Conservation (phyloP, 2,113 vertebrate genomes). For the Alethe diademata region DNA sequence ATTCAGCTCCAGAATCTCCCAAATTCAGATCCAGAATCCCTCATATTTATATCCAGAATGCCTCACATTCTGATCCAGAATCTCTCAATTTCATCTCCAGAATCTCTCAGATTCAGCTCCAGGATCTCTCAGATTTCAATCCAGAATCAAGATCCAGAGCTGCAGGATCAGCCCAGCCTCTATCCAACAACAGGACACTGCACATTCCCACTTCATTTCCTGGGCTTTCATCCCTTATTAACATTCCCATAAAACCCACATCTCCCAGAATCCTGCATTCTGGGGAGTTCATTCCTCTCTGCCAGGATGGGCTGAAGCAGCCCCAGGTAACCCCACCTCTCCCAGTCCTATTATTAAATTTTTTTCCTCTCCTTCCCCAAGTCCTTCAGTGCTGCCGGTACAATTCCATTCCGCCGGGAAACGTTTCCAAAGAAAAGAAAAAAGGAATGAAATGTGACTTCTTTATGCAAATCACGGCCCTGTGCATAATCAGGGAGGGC, state of each 20-base stretch:
- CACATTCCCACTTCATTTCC: background rate
- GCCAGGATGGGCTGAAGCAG: background rate
- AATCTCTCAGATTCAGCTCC: background rate
- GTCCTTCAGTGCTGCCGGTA: background rate
- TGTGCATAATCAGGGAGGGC: background rate
- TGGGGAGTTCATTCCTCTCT: background rate
- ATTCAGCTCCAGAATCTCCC: background rate
- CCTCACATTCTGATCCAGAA: too few relatives aligned
- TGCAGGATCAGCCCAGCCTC: background rate
- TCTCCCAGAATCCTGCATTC: accelerated
- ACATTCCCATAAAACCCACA: background rate
- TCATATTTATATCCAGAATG: too few relatives aligned
- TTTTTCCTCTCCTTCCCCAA: background rate
- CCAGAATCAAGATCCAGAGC: background rate
- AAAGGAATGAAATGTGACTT: background rate
- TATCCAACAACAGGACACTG: background rate
- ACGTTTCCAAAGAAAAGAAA: background rate
- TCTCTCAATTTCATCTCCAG: too few relatives aligned
- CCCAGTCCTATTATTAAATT: background rate
- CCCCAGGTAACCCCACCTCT: background rate
- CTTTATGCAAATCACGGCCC: background rate
- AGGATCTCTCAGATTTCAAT: background rate
- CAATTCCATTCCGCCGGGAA: background rate
- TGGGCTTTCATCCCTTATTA: background rate
- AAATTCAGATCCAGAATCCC: too few relatives aligned